A percentile compares a stretch with the other conserved stretches of the same genome.
phyloP scores from a whole-genome alignment of 2,888 invertebrate genomes.

The Nymphalis urticae region DNA sequence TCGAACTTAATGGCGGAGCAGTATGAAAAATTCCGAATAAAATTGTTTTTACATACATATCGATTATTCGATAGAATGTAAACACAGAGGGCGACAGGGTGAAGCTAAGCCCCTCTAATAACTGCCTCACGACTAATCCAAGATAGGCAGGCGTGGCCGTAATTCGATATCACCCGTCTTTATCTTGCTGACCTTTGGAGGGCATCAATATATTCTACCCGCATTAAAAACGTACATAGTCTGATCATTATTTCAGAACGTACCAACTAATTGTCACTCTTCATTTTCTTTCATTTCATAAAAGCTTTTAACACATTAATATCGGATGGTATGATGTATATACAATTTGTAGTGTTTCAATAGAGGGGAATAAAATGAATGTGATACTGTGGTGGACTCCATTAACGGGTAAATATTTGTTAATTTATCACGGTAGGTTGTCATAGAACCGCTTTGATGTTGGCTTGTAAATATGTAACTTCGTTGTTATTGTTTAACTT shows the following conservation, averaged over 20 bases:
- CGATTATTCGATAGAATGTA: conserved; percentile 55
- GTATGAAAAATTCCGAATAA: conserved; percentile 39
- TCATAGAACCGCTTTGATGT: conserved; percentile 50
- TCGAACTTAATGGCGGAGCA: conserved; percentile 5
- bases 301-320: conserved; percentile 24
- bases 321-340: neutral
- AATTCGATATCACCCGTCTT: conserved; percentile 45
- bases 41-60: conserved; percentile 54
- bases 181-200: conserved; percentile 51
- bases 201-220: conserved; percentile 36
- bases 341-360: conserved; percentile 25
- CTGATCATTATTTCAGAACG: conserved; percentile 7
- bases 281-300: conserved; percentile 20
- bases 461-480: conserved; percentile 27
- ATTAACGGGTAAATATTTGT: conserved; percentile 72
- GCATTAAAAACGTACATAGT: conserved; percentile 25
- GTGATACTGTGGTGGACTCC: conserved; percentile 56
- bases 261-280: conserved; percentile 11
- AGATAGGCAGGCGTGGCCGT: conserved; percentile 45
- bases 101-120: conserved; percentile 50
- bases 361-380: conserved; percentile 48
- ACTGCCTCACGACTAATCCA: conserved; percentile 59
- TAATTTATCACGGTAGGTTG: conserved; percentile 55
- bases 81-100: conserved; percentile 37
- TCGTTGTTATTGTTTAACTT: neutral